Base-by-base conservation (phyloP, 2,113 vertebrate genomes). In the Labeo rohita region DNA sequence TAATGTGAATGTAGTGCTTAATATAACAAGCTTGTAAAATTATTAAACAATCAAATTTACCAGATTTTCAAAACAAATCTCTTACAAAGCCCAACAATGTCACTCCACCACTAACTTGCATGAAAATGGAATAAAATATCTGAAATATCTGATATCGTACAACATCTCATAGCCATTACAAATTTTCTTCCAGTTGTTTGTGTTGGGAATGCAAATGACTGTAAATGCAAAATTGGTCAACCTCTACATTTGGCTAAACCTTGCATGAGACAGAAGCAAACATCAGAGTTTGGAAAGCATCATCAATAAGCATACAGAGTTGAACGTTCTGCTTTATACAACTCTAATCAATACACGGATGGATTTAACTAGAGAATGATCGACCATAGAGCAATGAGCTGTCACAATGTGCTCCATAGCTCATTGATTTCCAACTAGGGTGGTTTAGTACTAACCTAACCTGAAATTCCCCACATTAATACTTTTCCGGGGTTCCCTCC, bases 351-450 rank as follows among this genome's bases (percentile, higher is more conserved):
- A 82, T 74, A 66, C 5, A 21, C 15, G 23, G 39, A 49, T n/a
- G 18, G 36, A 59, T 78, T 16, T 68, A 79, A 75, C 63, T 54
- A 52, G 45, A 49, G 8, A 21, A 83, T 16, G 66, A 72, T 87
- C 49, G 15, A 68, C 28, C 43, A 47, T 49, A 70, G 81, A 83
- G 34, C 61, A 78, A 70, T 63, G 73, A 82, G 77, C 72, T 56
- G 73, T 72, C 54, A 83, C 43, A 78, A 15, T 28, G 54, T 70
- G 63, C 70, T 15, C 80, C 36, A 66, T n/a, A 80, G 47, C 21
- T 28, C 8, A 83, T 85, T 18, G 59, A 85, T 85, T 28, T 77
- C 50, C n/a, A 59, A 52, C 39, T 72, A 28, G 11, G 11, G 54
- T 68, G 1, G 61, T 43, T 21, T 39, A 39, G 85, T 6, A 54